Percentiles rank a stretch among this genome's conserved stretches.
These are phyloP conservation scores for Lamellibrachia luymesi DNA, from an alignment of 1,140 invertebrate genomes.

Conservation along the genomic window DNA sequence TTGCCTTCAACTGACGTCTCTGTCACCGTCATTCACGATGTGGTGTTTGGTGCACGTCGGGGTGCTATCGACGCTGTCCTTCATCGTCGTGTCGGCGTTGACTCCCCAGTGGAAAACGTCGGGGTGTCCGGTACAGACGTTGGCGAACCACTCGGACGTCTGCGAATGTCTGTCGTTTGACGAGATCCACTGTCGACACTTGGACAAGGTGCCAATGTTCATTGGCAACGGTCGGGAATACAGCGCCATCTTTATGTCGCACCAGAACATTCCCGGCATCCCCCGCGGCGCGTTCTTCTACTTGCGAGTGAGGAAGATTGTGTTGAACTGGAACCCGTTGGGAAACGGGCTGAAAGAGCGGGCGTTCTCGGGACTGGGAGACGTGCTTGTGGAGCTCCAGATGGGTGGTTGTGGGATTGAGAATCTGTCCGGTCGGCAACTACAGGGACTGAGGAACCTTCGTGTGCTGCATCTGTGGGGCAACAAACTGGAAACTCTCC, in stretches of 20 bases:
- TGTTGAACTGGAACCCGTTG: constrained; percentile 27
- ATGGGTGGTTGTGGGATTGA: constrained; percentile 19
- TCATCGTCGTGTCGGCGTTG: not conserved
- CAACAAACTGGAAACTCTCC: constrained; percentile 22
- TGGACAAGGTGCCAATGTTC: constrained; percentile 15
- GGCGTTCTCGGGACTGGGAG: constrained; percentile 14
- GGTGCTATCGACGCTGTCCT: not conserved
- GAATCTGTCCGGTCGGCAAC: constrained; percentile 12
- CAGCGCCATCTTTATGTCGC: not conserved
- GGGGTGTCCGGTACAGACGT: not conserved
- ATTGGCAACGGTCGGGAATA: not conserved
- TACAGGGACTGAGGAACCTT: constrained; percentile 16
- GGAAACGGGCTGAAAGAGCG: constrained; percentile 16
- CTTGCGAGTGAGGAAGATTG: constrained; percentile 23
- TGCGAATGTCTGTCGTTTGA: constrained; percentile 9
- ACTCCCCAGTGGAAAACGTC: not conserved
- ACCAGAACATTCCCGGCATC: constrained; percentile 15
- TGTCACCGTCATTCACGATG: not conserved
- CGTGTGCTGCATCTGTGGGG: constrained; percentile 22
- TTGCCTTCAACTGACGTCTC: not conserved
- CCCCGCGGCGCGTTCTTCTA: constrained; percentile 11
- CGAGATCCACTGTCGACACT: constrained; percentile 12
- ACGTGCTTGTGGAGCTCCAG: constrained; percentile 21
- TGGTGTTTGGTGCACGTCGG: not conserved
- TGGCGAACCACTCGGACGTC: not conserved